Evolutionary conservation across 2,797 vertebrate species (phyloP).

Genomic region (Hafferia zeledoni): DNA sequence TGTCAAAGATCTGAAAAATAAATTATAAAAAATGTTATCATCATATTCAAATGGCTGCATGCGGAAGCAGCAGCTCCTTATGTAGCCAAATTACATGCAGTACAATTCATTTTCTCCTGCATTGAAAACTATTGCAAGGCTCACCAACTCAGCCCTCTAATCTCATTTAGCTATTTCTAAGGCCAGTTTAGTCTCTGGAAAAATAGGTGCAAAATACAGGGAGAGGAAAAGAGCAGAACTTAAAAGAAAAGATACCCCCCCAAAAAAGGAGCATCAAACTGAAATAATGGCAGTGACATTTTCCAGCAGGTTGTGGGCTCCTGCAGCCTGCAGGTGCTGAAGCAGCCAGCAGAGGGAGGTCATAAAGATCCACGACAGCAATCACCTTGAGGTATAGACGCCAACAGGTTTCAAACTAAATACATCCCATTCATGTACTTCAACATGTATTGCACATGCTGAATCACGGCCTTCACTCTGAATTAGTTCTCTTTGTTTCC

Average conservation of each 20-base stretch:
- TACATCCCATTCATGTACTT: not conserved
- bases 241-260: not conserved
- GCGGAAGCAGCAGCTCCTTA: constrained; percentile 2
- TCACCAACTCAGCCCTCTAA: not conserved
- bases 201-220: not conserved
- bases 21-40: not conserved
- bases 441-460: not conserved
- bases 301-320: not conserved
- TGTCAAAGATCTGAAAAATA: not conserved
- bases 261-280: not conserved
- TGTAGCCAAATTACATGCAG: not conserved
- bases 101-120: not conserved
- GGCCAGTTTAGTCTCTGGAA: not conserved
- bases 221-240: not conserved
- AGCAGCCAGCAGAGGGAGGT: constrained; percentile 41
- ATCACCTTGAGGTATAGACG: not conserved
- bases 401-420: not conserved
- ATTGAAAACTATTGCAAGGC: not conserved
- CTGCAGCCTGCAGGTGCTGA: not conserved
- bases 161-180: constrained; percentile 19
- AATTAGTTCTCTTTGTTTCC: not conserved
- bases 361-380: not conserved
- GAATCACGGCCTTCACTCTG: not conserved
- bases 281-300: not conserved
- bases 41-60: not conserved